phyloP scores from a whole-genome alignment of 2,888 invertebrate species.

The Abrostola triplasia region DNA sequence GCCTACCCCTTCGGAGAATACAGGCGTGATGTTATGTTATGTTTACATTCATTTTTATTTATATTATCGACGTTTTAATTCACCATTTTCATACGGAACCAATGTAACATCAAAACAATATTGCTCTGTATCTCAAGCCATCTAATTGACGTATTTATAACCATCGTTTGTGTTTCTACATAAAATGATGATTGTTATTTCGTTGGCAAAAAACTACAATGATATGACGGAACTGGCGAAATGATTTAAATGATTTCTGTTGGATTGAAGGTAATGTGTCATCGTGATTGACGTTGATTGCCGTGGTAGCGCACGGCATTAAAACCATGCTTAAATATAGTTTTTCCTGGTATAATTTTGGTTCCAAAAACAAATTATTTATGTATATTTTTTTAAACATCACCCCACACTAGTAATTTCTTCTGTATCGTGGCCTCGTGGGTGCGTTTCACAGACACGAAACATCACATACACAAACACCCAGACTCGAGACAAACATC shows the following conservation, averaged over 20 bases:
- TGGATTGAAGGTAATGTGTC: background rate
- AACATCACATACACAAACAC: no score
- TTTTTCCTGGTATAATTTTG: background rate
- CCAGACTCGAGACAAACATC: no score
- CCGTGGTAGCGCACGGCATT: background rate
- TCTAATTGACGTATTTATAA: constrained; percentile 45
- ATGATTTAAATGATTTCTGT: background rate
- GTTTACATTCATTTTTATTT: no score
- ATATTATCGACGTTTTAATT: background rate
- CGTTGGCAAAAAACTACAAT: constrained; percentile 30
- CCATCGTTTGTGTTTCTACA: constrained; percentile 16
- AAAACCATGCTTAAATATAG: constrained; percentile 2
- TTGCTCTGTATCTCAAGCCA: constrained; percentile 11
- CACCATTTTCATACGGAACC: constrained; percentile 30
- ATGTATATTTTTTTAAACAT: no score
- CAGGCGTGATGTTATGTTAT: no score
- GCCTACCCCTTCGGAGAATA: no score
- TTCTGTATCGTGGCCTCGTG: no score
- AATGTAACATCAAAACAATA: constrained; percentile 10
- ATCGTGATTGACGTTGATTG: constrained; percentile 2
- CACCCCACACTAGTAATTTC: no score
- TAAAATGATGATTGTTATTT: constrained; percentile 31
- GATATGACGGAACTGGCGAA: constrained; percentile 10
- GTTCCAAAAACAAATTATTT: background rate
- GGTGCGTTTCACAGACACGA: no score